Percentiles rank a stretch among this genome's conserved stretches.
phyloP scores from a whole-genome alignment of 1,140 invertebrate species.

The Apis mellifera region DNA sequence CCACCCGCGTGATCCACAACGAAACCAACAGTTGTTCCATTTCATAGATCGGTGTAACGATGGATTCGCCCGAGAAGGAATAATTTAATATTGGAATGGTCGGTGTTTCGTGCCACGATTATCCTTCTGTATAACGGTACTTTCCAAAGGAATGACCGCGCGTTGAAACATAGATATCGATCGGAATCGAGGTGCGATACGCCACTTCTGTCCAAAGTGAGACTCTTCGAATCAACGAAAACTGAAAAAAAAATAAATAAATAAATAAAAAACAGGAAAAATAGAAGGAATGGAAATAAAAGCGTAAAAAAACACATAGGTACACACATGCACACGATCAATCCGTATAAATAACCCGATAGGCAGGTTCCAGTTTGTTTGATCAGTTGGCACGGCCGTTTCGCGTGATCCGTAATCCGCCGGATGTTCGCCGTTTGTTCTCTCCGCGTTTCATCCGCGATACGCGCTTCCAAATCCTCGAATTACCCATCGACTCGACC shows the following conservation, averaged over 20 bases:
- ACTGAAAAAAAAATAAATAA: neutral
- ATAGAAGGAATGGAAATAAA: neutral
- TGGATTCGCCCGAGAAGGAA: neutral
- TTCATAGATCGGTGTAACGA: neutral
- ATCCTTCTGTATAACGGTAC: too few species aligned
- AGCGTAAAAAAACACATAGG: neutral
- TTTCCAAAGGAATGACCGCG: too few species aligned
- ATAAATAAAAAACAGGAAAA: neutral
- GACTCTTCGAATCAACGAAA: neutral
- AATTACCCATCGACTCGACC: slow-evolving; percentile 14
- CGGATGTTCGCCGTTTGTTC: slow-evolving; percentile 47
- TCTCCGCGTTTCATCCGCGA: slow-evolving; percentile 35
- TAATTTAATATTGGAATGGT: slow-evolving; percentile 6
- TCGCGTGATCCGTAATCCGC: slow-evolving; percentile 57
- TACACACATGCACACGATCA: neutral
- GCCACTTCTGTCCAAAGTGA: too few species aligned
- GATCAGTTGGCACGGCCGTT: slow-evolving; percentile 56
- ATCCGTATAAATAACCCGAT: slow-evolving; percentile 55
- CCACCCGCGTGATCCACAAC: neutral
- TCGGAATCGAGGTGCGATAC: too few species aligned
- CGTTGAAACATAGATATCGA: too few species aligned
- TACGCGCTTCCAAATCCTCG: slow-evolving; percentile 29
- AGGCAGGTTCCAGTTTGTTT: slow-evolving; percentile 55
- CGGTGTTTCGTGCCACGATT: too few species aligned
- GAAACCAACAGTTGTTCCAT: neutral